Conservation (phyloP, 2,113 vertebrate species). For the Salvelinus sp. region DNA sequence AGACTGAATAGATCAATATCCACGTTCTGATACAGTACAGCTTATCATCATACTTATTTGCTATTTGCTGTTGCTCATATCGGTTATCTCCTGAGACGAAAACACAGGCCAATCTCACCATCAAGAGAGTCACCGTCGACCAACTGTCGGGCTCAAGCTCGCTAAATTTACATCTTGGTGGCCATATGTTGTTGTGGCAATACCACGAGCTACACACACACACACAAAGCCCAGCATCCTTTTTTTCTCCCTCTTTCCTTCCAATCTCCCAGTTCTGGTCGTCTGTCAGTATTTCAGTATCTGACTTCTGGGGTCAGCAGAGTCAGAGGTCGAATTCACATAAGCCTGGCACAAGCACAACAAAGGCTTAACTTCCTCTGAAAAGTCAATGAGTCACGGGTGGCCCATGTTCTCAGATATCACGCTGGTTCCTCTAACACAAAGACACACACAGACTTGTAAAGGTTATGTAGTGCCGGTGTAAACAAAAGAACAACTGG, state of each 20-base stretch:
- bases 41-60: neutral
- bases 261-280: conserved; percentile 43
- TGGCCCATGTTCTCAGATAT: conserved; percentile 14
- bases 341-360: conserved; percentile 41
- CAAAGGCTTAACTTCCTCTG: conserved; percentile 36
- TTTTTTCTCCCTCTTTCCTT: conserved; percentile 29
- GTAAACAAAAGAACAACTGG: neutral
- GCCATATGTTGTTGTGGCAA: conserved; percentile 70
- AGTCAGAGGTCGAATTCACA: conserved; percentile 57
- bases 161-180: conserved; percentile 63
- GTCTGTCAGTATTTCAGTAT: conserved; percentile 59
- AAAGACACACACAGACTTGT: conserved; percentile 16
- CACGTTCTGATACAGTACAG: neutral
- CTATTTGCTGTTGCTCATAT: neutral
- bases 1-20: too few relatives aligned
- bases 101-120: conserved; percentile 48
- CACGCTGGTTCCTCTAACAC: conserved; percentile 1
- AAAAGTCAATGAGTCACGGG: conserved; percentile 15
- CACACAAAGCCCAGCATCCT: conserved; percentile 47
- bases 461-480: conserved; percentile 12
- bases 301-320: conserved; percentile 49
- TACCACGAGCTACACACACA: conserved; percentile 45
- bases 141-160: conserved; percentile 57
- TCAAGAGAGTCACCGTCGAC: conserved; percentile 53
- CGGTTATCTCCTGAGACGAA: conserved; percentile 23